Evolutionary conservation across 2,113 vertebrate genomes (phyloP).

Genomic region (Typhlomys cinereus): DNA sequence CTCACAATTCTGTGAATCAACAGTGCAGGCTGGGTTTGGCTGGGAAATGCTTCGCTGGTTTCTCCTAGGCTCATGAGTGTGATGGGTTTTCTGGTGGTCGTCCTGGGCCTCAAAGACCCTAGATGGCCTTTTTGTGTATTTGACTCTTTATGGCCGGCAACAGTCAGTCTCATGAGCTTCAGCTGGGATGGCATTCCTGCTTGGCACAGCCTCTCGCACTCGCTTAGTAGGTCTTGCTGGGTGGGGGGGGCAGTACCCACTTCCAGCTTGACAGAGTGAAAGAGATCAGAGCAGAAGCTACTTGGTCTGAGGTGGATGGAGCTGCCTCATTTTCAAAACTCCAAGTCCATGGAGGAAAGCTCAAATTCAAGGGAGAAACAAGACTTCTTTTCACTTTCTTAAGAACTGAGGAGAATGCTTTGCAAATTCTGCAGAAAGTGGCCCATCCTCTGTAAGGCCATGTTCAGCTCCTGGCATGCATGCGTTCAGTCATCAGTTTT

Average conservation of each 20-base stretch:
- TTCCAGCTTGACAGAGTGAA: neutral
- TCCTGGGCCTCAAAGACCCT: neutral
- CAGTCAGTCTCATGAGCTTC: neutral
- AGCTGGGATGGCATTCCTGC: neutral
- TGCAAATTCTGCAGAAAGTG: too few species aligned
- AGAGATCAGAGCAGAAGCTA: neutral
- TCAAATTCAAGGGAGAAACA: neutral
- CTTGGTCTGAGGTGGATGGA: neutral
- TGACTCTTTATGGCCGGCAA: neutral
- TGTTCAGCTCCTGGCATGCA: too few species aligned
- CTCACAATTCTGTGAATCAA: neutral
- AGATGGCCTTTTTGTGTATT: neutral
- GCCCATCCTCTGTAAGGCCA: too few species aligned
- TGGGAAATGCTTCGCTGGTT: neutral
- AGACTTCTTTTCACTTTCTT: neutral
- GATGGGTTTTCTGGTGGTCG: neutral
- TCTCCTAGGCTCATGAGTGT: neutral
- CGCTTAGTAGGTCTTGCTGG: neutral
- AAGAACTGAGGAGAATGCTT: too few species aligned
- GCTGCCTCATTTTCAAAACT: neutral
- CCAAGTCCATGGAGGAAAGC: slow-evolving; percentile 4
- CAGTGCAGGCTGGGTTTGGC: neutral
- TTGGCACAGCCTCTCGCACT: neutral
- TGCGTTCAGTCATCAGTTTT: too few species aligned
- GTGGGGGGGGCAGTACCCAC: too few species aligned